Base-by-base conservation (phyloP, 2,888 invertebrate genomes). In the Ernsta delagoae region DNA sequence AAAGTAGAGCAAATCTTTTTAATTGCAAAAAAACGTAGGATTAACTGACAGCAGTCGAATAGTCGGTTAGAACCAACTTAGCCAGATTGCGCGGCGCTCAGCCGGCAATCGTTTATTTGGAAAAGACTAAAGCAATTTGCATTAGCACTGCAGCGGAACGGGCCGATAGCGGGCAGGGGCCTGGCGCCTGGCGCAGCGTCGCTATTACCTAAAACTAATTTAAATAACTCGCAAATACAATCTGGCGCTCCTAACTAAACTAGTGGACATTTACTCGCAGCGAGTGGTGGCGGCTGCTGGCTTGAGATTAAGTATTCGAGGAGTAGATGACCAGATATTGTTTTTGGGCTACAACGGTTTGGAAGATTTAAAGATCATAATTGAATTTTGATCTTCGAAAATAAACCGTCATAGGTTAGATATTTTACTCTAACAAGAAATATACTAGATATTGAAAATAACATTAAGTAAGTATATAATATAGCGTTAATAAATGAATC, bases 131-230 rank as follows among this genome's bases (percentile, higher is more conserved):
- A 65, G 65, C 65, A 59, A 65, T 65, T 65, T 59, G 65, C 57
- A 65, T 65, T n/a, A 65, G 65, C 65, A 65, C 48, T 65, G 65
- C 65, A 65, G 65, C 65, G 65, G 59, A 59, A 59, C 59, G 39
- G 43, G 11, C 36, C 50, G 65, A 65, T 65, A 45, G 57, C 64
- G 34, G 64, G 34, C 57, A 34, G 62, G 9, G 16, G 16, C 16
- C 16, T 16, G 31, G 34, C 24, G 50, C 5, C 48, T 11, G n/a
- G n/a, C 36, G 36, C 61, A 11, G 12, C 11, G 39, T 12, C 1
- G 62, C 39, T 62, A 62, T 45, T 65, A 65, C 12, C 57, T 48
- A 45, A 53, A 57, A 65, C 16, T 57, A 65, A 41, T 56, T 65
- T 57, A 57, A 57, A 65, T 57, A 54, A 24, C 11, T 4, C 16